Conservation (phyloP, 2,888 invertebrate species). For the Amphipyra berbera region DNA sequence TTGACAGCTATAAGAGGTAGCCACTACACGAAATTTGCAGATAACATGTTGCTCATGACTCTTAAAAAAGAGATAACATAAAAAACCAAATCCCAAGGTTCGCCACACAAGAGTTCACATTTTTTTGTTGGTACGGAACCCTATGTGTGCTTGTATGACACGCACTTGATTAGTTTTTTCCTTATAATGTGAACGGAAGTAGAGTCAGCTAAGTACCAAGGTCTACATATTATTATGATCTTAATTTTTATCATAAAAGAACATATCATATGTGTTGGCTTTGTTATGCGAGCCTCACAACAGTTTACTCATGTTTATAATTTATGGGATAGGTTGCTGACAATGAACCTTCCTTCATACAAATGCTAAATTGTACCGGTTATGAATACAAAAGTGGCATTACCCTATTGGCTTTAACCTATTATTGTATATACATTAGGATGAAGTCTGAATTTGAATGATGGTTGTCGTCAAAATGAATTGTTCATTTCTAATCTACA, state of each 20-base stretch:
- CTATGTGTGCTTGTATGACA: no score
- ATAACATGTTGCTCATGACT: no score
- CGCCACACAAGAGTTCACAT: no score
- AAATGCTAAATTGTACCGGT: conserved; percentile 40
- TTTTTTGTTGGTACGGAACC: no score
- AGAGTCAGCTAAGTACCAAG: conserved; percentile 5
- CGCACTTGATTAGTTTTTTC: no score
- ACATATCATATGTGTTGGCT: conserved; percentile 4
- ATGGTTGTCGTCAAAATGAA: conserved; percentile 5
- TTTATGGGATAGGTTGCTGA: conserved; percentile 23
- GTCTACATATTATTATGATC: not conserved
- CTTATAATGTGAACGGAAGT: conserved; percentile 7
- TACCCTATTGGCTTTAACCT: conserved; percentile 9
- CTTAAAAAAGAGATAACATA: no score
- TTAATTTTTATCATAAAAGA: conserved; percentile 11
- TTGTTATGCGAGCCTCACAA: conserved; percentile 19
- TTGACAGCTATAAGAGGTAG: not conserved
- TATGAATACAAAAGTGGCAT: conserved; percentile 35
- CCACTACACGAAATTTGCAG: no score
- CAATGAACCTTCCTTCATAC: conserved; percentile 39
- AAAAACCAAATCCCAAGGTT: no score
- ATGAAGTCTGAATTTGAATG: conserved; percentile 13
- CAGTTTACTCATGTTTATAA: conserved; percentile 16
- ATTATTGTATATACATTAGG: conserved; percentile 1
- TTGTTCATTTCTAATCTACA: conserved; percentile 12